A percentile compares a stretch with the other conserved stretches of the same genome.
Evolutionary conservation across 2,888 invertebrate genomes (phyloP).

Genomic region (Megastigmus dorsalis): DNA sequence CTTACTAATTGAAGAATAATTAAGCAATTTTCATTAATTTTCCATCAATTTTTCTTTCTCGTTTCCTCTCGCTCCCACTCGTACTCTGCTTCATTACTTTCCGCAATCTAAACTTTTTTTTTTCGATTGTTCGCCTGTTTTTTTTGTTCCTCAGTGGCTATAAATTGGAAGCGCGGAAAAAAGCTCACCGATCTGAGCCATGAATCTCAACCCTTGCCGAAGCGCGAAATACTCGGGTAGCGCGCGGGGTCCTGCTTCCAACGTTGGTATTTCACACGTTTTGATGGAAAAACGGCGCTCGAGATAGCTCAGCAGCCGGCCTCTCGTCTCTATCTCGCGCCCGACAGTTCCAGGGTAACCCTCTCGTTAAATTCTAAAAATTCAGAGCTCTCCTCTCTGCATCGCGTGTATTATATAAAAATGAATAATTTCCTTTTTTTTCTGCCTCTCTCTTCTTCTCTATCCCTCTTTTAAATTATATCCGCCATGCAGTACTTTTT

Average conservation of each 20-base stretch:
- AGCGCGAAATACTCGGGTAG: constrained; percentile 32
- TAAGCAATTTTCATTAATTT: not conserved
- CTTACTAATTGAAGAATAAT: not conserved
- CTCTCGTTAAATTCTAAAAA: constrained; percentile 32
- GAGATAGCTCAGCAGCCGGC: constrained; percentile 1
- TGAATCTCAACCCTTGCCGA: constrained; percentile 34
- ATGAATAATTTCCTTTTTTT: constrained; percentile 30
- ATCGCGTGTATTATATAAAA: constrained; percentile 33
- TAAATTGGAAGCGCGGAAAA: constrained; percentile 32
- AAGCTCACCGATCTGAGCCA: constrained; percentile 18
- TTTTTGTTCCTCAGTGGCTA: constrained; percentile 19
- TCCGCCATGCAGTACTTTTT: not conserved
- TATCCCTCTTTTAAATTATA: constrained; percentile 19
- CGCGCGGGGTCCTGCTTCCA: not conserved
- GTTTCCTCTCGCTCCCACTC: not conserved
- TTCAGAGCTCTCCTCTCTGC: not conserved
- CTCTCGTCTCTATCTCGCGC: not conserved
- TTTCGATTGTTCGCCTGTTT: constrained; percentile 11
- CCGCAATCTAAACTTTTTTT: constrained; percentile 7
- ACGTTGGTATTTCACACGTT: constrained; percentile 35
- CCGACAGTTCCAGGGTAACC: not conserved
- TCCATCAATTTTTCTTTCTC: not conserved
- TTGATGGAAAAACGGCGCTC: constrained; percentile 37
- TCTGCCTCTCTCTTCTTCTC: not conserved
- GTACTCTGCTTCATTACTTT: constrained; percentile 26